A percentile compares a stretch with the other conserved stretches of the same genome.
phyloP scores from a whole-genome alignment of 2,797 vertebrate species.

The Acanthornis magna region DNA sequence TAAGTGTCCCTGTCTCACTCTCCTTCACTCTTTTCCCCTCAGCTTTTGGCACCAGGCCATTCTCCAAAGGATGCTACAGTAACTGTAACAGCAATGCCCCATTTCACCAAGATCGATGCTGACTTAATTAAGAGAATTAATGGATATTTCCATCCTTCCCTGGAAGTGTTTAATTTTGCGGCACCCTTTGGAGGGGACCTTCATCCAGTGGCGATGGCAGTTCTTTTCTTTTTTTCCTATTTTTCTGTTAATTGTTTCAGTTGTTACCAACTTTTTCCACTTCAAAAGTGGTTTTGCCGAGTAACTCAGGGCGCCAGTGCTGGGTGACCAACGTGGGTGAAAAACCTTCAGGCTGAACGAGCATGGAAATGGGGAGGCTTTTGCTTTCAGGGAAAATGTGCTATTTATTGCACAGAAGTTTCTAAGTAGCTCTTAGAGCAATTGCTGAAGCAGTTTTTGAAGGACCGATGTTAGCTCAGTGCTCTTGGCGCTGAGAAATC shows the following conservation, averaged over 20 bases:
- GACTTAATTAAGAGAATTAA: neutral
- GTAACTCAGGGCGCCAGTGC: neutral
- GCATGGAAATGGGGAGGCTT: neutral
- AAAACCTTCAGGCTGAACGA: neutral
- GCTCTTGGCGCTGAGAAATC: neutral
- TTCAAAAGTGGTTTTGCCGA: neutral
- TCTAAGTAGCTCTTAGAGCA: neutral
- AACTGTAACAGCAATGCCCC: neutral
- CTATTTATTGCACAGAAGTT: neutral
- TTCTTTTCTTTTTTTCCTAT: neutral
- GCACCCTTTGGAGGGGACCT: neutral
- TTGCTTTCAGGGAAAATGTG: neutral
- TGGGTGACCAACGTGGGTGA: neutral
- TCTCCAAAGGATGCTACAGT: neutral
- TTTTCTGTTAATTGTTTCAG: neutral
- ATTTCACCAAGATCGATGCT: neutral
- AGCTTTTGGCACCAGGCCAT: neutral
- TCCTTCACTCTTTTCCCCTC: neutral
- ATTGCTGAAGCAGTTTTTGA: neutral
- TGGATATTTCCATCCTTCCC: neutral
- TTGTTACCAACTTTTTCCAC: neutral
- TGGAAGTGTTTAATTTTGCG: neutral
- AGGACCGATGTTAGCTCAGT: neutral
- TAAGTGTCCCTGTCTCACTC: neutral
- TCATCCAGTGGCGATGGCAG: neutral